Conservation (phyloP, 1,140 invertebrate genomes). For the Popillia japonica region DNA sequence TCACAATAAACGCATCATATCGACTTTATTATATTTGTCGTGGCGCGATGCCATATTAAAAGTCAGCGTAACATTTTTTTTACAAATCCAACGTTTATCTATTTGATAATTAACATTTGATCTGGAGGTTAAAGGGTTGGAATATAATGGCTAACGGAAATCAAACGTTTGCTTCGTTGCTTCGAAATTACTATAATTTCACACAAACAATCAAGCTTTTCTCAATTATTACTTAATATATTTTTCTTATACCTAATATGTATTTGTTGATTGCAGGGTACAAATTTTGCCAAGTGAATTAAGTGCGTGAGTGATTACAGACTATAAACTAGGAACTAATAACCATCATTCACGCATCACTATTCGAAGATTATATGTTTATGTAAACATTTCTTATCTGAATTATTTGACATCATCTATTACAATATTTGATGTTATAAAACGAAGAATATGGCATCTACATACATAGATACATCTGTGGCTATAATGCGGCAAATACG, state of each 20-base stretch:
- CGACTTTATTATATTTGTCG: background rate
- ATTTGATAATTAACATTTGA: slow-evolving; percentile 1
- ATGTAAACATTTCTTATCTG: background rate
- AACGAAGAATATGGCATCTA: background rate
- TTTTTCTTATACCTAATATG: no score
- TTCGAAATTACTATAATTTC: background rate
- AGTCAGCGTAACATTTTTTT: background rate
- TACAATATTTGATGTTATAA: background rate
- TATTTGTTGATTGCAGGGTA: no score
- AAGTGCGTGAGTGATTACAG: background rate
- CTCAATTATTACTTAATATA: background rate
- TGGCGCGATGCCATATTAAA: background rate
- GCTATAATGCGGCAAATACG: no score
- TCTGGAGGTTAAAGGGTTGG: slow-evolving; percentile 3
- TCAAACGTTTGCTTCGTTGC: background rate
- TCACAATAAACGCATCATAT: slow-evolving; percentile 3
- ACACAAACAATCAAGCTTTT: background rate
- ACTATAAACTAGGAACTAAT: background rate
- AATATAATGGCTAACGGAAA: background rate
- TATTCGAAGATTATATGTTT: background rate
- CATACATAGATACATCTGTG: no score
- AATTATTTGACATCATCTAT: background rate
- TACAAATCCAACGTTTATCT: background rate
- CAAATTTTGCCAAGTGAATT: no score
- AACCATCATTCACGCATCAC: background rate